Evolutionary conservation across 2,888 invertebrate genomes (phyloP).

Genomic region (Ditylenchus weischeri): DNA sequence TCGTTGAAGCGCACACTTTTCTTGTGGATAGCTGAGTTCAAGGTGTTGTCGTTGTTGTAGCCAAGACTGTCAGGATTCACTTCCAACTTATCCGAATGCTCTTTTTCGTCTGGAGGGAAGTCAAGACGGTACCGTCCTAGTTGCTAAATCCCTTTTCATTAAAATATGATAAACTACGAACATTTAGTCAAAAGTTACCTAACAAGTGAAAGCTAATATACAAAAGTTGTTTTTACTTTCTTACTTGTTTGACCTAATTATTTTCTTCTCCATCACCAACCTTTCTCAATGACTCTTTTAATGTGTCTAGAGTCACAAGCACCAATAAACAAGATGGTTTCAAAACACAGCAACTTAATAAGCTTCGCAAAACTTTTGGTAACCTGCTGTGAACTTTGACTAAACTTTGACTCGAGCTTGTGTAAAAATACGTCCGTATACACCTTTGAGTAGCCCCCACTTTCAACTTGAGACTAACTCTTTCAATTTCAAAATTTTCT

Average conservation of each 20-base stretch:
- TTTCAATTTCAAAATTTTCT: too few relatives aligned
- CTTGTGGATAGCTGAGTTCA: slow-evolving; percentile 11
- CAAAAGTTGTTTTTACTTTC: slow-evolving; percentile 2
- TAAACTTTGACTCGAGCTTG: too few relatives aligned
- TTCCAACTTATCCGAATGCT: slow-evolving; percentile 7
- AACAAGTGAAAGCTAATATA: slow-evolving; percentile 2
- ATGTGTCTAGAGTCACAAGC: not conserved
- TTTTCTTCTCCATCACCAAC: not conserved
- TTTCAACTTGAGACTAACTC: too few relatives aligned
- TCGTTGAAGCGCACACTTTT: slow-evolving; percentile 40
- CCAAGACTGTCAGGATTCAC: slow-evolving; percentile 10
- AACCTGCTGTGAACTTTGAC: too few relatives aligned
- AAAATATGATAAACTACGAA: too few relatives aligned
- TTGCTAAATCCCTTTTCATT: slow-evolving; percentile 26
- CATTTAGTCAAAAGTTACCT: too few relatives aligned
- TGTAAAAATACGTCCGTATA: too few relatives aligned
- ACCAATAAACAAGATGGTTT: not conserved
- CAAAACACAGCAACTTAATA: too few relatives aligned
- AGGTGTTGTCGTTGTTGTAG: not conserved
- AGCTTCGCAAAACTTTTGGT: too few relatives aligned
- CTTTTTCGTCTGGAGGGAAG: slow-evolving; percentile 28
- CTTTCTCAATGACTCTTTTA: not conserved
- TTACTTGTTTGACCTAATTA: not conserved
- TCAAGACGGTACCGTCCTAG: slow-evolving; percentile 40
- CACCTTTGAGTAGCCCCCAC: too few relatives aligned